Conservation (phyloP, 2,797 vertebrate species). For the Avahi laniger region DNA sequence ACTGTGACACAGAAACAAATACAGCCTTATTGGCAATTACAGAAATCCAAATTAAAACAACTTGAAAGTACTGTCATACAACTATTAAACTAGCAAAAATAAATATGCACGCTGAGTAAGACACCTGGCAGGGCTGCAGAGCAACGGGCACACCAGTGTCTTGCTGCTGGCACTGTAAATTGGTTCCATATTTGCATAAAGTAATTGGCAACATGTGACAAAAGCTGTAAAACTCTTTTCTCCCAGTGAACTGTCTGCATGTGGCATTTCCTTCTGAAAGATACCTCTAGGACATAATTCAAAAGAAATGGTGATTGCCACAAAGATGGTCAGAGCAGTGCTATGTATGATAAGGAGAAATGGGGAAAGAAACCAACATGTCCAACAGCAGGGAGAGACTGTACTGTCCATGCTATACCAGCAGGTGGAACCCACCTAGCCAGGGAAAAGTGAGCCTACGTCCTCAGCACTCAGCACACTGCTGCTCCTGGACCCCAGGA, state of each 20-base stretch:
- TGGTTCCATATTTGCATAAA: not conserved
- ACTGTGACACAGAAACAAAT: not conserved
- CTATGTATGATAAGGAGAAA: not conserved
- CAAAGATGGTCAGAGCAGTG: not conserved
- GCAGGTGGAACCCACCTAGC: not conserved
- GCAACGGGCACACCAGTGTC: not conserved
- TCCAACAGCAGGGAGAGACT: not conserved
- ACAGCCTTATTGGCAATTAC: not conserved
- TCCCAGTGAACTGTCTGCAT: not conserved
- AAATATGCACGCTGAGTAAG: not conserved
- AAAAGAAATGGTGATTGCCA: not conserved
- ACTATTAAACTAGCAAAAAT: not conserved
- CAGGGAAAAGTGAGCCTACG: rapidly evolving
- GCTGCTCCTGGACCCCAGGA: too few species aligned
- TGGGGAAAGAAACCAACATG: too few species aligned
- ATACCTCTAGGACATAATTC: not conserved
- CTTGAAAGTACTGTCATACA: not conserved
- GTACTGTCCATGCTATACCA: rapidly evolving
- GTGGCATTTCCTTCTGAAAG: conserved; percentile 25
- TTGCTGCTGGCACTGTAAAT: not conserved
- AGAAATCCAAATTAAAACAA: conserved; percentile 7
- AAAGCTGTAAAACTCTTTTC: not conserved
- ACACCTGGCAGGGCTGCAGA: not conserved
- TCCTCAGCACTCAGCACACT: rapidly evolving
- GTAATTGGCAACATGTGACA: not conserved